Evolutionary conservation across 2,797 vertebrate species (phyloP), one percentile per base, ranked within the genome.

Genomic region (Leucoraja ocellata): DNA sequence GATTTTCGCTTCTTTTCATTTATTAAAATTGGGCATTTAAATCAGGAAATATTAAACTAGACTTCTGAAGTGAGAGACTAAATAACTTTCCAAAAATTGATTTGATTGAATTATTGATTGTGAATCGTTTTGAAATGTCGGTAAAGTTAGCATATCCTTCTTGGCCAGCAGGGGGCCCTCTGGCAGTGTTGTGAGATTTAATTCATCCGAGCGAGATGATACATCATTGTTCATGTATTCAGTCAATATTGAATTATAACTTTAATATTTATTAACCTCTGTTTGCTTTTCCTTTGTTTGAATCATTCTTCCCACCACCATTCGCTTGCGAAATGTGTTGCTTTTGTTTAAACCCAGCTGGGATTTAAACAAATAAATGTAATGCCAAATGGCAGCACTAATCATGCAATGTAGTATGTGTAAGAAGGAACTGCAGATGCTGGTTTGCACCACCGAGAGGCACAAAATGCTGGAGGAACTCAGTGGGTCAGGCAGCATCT

Each of bases 161-260:
- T 18, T 88, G 61, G 18, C 84, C 84, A 88, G 84, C 61, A 88
- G 84, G 84, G 84, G 84, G 84, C 32, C 6, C 61, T 88, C 63
- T 88, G 84, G 84, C 65, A 68, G 14, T 88, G 61, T 23, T 68
- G n/a, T 36, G 7, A 88, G 61, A 63, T 86, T 25, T 1, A 77
- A 77, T 77, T 77, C 11, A n/a, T 77, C 25, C 32, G 28, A 10
- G 28, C 6, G 71, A 74, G 76, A 61, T 71, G 68, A 32, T 86
- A 61, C 13, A 32, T n/a, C 16, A 86, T 13, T 61, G 25, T n/a
- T 86, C 58, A 32, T 63, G n/a, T 46, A 23, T 65, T 86, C 83
- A 86, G 28, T 63, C 83, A 86, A 63, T 65, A 2, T 86, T 86
- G 61, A 25, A 5, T 6, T 32, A 7, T 16, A 65, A 86, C 28